phyloP scores from a whole-genome alignment of 2,797 vertebrate genomes.

The Liasis olivaceus region DNA sequence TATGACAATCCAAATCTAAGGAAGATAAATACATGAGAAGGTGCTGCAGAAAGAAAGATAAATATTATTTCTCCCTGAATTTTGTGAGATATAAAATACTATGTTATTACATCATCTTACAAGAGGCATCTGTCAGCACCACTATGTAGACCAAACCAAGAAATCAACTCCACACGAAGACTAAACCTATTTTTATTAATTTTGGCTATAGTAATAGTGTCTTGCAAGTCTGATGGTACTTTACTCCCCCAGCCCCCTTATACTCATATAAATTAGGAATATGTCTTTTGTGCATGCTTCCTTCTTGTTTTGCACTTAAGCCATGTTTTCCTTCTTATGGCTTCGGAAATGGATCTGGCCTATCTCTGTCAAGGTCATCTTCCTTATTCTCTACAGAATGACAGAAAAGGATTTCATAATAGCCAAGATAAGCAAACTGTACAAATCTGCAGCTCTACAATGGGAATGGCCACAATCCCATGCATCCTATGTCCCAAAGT shows the following conservation, averaged over 20 bases:
- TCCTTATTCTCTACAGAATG: neutral
- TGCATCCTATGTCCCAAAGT: neutral
- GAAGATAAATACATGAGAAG: neutral
- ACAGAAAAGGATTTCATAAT: neutral
- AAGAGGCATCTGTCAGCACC: neutral
- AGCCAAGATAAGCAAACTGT: neutral
- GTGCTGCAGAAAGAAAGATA: neutral
- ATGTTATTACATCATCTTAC: neutral
- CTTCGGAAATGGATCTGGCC: neutral
- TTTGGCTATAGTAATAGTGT: neutral
- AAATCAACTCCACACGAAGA: neutral
- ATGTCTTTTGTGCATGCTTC: neutral
- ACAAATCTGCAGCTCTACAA: neutral
- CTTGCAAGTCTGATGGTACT: neutral
- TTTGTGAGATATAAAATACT: neutral
- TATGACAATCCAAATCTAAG: neutral
- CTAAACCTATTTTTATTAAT: neutral
- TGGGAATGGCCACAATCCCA: neutral
- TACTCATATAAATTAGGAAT: neutral
- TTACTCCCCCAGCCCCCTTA: neutral
- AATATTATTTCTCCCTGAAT: neutral
- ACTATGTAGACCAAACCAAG: neutral
- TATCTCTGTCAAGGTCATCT: neutral
- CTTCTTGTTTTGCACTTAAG: neutral
- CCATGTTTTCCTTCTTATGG: neutral